Evolutionary conservation across 2,797 vertebrate genomes (phyloP).

Genomic region (Protonibea diacanthus): DNA sequence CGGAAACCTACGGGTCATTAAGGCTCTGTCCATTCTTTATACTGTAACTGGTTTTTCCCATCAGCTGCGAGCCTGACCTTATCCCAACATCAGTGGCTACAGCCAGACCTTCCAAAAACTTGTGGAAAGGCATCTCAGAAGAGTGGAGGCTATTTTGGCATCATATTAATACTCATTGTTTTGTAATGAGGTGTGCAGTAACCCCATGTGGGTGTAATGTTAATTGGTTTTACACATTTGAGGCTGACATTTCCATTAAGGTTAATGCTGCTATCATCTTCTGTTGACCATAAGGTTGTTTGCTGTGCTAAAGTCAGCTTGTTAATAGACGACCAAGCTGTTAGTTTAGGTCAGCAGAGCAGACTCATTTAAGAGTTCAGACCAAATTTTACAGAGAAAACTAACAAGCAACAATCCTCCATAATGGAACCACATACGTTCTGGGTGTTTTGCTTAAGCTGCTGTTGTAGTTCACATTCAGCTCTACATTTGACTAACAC

Average conservation of each 20-base stretch:
- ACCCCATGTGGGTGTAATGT: background rate
- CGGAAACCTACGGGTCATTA: no score
- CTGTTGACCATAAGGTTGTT: background rate
- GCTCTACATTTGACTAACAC: conserved; percentile 12
- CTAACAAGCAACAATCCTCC: background rate
- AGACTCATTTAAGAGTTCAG: background rate
- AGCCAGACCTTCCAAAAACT: background rate
- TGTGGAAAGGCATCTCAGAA: background rate
- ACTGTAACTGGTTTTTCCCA: no score
- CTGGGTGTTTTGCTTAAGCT: background rate
- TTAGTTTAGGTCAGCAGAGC: background rate
- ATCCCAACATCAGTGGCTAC: background rate
- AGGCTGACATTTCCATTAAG: background rate
- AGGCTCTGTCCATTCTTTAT: no score
- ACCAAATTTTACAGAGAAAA: background rate
- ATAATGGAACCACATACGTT: background rate
- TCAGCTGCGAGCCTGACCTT: conserved; percentile 5
- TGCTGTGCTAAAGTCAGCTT: background rate
- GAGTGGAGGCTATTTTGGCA: conserved; percentile 9
- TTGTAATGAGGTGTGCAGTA: conserved; percentile 9
- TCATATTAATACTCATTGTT: background rate
- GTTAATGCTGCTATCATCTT: background rate
- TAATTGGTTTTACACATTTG: no score
- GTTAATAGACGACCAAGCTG: background rate
- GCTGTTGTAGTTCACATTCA: background rate